Evolutionary conservation across 2,888 invertebrate species (phyloP), one percentile per base, ranked within the genome.

Genomic region (Pherbina coryleti): DNA sequence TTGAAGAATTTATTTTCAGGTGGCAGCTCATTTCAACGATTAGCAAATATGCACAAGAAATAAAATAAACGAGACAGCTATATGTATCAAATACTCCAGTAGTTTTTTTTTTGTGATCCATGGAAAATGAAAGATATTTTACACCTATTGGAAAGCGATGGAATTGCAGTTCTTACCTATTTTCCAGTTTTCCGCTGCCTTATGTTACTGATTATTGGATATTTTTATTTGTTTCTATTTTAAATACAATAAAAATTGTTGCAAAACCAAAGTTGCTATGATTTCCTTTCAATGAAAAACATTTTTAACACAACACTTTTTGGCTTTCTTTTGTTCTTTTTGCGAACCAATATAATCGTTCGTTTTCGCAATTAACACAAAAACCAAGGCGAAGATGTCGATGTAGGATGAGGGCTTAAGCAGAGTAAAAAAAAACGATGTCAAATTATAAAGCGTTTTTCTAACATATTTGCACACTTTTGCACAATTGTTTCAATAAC

Each of bases 381-480:
- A 76, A 62, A 77, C 7, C 64, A 51, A 44, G n/a, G 44, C 78
- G 67, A 80, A 75, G 78, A 80, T 76, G 70, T 62, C 77, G 69
- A 79, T 60, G 77, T 78, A 80, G 79, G 77, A 74, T 79, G 79
- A 79, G 77, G 17, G 19, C 22, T 14, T 22, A 78, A 72, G 78
- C 44, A 70, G 72, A 72, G 70, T 64, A 78, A 75, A 76, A n/a
- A 71, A 60, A 55, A 34, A 64, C 57, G 64, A 73, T 72, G 62
- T 71, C 22, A 75, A 74, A 53, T 77, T 17, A 75, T 75, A 7
- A 17, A 74, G 25, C 66, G 72, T 53, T 80, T 81, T 78, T 70
- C 79, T 67, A 73, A 80, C 79, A 67, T 78, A 67, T 71, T 55
- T 78, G 76, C 75, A 80, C 78, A 78, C 77, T 77, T 77, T 76